Evolutionary conservation across 2,888 invertebrate species (phyloP).

Genomic region (Papilio protenor): DNA sequence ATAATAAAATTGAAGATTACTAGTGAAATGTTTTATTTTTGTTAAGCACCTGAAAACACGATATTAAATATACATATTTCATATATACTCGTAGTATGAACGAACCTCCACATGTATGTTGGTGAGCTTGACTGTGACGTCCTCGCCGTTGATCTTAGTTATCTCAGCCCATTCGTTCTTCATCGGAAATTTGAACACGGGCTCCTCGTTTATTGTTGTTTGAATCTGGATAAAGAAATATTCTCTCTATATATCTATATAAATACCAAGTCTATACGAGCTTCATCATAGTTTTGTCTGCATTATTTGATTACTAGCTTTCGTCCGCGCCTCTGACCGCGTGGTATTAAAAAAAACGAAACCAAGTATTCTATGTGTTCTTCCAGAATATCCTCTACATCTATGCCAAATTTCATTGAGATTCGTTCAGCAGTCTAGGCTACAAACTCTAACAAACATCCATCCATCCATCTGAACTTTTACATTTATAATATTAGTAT

Average conservation of each 20-base stretch:
- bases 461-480: too few relatives aligned
- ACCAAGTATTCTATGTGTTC: too few relatives aligned
- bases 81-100: slow-evolving; percentile 55
- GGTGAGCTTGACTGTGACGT: slow-evolving; percentile 86
- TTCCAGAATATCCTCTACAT: too few relatives aligned
- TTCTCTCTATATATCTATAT: not conserved
- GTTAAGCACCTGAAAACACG: not conserved
- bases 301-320: not conserved
- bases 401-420: too few relatives aligned
- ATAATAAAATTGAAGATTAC: not conserved
- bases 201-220: slow-evolving; percentile 76
- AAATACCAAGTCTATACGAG: not conserved
- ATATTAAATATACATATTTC: not conserved
- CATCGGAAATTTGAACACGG: slow-evolving; percentile 78
- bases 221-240: slow-evolving; percentile 66
- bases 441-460: too few relatives aligned
- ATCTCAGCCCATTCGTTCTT: slow-evolving; percentile 86
- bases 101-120: slow-evolving; percentile 88
- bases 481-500: too few relatives aligned
- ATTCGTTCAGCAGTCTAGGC: too few relatives aligned
- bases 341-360: too few relatives aligned
- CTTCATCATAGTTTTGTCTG: not conserved
- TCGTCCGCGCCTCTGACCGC: too few relatives aligned
- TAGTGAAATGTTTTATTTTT: too few relatives aligned
- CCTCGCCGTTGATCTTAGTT: slow-evolving; percentile 83